A percentile compares a stretch with the other conserved stretches of the same genome.
Evolutionary conservation across 2,113 vertebrate genomes (phyloP).

Genomic region (Saimiri boliviensis): DNA sequence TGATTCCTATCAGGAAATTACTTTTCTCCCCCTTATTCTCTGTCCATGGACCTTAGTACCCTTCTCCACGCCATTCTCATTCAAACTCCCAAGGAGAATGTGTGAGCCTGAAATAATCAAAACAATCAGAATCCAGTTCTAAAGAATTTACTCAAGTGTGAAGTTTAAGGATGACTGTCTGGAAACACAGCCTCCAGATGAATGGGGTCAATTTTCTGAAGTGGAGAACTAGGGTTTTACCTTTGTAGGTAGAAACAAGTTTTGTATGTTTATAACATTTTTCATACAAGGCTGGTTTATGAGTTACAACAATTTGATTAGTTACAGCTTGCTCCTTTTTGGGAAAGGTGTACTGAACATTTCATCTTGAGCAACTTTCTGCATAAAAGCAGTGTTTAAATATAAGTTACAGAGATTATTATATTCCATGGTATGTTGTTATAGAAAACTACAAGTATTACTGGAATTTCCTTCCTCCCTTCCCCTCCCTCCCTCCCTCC

Average conservation of each 20-base stretch:
- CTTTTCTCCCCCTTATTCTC: not conserved
- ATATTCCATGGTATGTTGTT: not conserved
- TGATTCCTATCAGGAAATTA: not conserved
- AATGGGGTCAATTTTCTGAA: not conserved
- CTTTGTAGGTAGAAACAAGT: not conserved
- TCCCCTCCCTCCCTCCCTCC: accelerated
- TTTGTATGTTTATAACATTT: not conserved
- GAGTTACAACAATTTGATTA: not conserved
- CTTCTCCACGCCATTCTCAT: not conserved
- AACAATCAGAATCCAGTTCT: not conserved
- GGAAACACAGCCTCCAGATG: not conserved
- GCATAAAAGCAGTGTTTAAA: not conserved
- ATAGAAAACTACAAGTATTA: not conserved
- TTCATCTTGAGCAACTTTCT: not conserved
- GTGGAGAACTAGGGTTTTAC: not conserved
- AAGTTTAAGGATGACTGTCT: not conserved
- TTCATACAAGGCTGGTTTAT: not conserved
- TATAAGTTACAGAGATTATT: not conserved
- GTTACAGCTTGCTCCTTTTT: not conserved
- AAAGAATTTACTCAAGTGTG: not conserved
- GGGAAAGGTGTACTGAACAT: not conserved
- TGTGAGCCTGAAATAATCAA: not conserved
- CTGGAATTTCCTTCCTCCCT: not conserved
- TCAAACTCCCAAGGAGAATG: not conserved
- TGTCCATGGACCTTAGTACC: not conserved